phyloP scores from a whole-genome alignment of 1,140 invertebrate genomes.

The Euwallacea fornicatus region DNA sequence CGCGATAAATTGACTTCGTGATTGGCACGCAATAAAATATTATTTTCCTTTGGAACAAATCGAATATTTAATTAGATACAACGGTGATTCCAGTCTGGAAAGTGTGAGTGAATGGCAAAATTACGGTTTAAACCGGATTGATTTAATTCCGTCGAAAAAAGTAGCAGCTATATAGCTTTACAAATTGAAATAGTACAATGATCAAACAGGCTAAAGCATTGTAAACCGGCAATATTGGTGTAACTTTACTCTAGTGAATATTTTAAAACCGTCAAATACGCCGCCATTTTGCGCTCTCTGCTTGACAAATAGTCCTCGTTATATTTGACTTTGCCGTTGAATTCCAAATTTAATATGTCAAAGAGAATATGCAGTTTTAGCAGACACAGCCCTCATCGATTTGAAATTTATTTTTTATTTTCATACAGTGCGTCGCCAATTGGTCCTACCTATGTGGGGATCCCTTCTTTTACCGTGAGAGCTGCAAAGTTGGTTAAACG shows the following conservation, averaged over 20 bases:
- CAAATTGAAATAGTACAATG: constrained; percentile 2
- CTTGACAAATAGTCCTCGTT: constrained; percentile 2
- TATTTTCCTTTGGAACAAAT: too few species aligned
- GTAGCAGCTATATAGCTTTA: neutral
- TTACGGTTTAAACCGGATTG: neutral
- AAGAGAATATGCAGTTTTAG: neutral
- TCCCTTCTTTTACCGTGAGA: too few species aligned
- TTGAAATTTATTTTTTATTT: too few species aligned
- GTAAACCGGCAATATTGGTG: constrained; percentile 1
- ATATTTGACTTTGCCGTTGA: constrained; percentile 4
- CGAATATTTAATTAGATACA: too few species aligned
- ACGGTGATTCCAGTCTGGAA: neutral
- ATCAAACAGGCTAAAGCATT: neutral
- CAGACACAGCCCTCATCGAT: neutral
- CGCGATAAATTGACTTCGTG: too few species aligned
- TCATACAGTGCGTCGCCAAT: too few species aligned
- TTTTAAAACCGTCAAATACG: constrained; percentile 11
- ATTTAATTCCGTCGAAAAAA: neutral
- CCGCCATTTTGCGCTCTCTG: constrained; percentile 7
- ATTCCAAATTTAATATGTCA: constrained; percentile 1
- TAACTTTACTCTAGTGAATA: neutral
- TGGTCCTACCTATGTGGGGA: too few species aligned
- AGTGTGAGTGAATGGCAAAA: neutral
- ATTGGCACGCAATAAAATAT: too few species aligned
- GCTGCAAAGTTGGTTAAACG: too few species aligned